Conservation (phyloP, 37 sponge, comb jelly and placozoan genomes). For the Hormiphora californensis region DNA sequence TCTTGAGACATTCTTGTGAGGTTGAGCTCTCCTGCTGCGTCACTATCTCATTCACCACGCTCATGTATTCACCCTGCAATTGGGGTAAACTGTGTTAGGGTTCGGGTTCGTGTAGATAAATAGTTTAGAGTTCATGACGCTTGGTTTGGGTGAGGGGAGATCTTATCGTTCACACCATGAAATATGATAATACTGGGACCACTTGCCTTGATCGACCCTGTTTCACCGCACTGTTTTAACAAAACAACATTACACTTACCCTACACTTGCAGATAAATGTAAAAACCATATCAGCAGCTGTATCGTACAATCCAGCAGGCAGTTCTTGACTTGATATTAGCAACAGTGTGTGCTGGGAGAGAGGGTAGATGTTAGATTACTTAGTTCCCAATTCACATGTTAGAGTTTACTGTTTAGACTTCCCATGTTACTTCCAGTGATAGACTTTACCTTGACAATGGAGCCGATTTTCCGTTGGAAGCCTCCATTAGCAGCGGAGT, state of each 20-base stretch:
- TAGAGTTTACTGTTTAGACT: neutral
- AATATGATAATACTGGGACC: too few relatives aligned
- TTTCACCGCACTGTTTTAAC: too few relatives aligned
- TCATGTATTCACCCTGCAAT: constrained; percentile 15
- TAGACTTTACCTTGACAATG: constrained; percentile 19
- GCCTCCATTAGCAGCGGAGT: neutral
- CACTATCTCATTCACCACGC: constrained; percentile 33
- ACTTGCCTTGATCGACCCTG: too few relatives aligned
- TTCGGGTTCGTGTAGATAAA: too few relatives aligned
- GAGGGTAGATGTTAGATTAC: neutral
- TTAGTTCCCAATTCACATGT: neutral
- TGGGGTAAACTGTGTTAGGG: too few relatives aligned
- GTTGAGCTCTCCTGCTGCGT: neutral
- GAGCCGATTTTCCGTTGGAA: constrained; percentile 40
- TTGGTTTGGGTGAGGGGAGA: too few relatives aligned
- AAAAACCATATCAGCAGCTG: constrained; percentile 48
- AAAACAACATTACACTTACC: neutral
- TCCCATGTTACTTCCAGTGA: neutral
- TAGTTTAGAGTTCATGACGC: too few relatives aligned
- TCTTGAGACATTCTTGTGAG: constrained; percentile 42
- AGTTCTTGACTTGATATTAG: constrained; percentile 33
- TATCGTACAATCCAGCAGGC: constrained; percentile 35
- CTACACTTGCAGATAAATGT: constrained; percentile 50
- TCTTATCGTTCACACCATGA: too few relatives aligned
- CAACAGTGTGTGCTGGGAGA: constrained; percentile 20